Percentiles rank a stretch among this genome's conserved stretches.
Evolutionary conservation across 2,888 invertebrate genomes (phyloP).

Genomic region (Strigamia crassipes): DNA sequence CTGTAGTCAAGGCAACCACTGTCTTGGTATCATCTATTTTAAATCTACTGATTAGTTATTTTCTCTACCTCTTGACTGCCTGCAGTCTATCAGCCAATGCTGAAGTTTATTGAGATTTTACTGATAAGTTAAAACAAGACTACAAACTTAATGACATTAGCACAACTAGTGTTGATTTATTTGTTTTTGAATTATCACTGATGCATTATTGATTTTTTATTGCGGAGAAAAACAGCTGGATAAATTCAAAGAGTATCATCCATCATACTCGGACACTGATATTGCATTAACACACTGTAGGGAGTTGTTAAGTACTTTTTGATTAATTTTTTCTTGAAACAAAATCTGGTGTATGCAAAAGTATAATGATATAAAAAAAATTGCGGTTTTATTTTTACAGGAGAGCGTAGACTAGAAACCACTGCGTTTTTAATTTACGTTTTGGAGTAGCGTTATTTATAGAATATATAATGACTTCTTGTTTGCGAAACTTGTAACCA

Average conservation of each 20-base stretch:
- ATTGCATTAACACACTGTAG: not conserved
- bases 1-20: too few relatives aligned
- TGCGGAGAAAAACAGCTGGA: not conserved
- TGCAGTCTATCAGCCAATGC: not conserved
- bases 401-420: too few relatives aligned
- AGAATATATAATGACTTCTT: too few relatives aligned
- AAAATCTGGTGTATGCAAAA: not conserved
- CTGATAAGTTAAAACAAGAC: not conserved
- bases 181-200: not conserved
- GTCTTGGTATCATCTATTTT: too few relatives aligned
- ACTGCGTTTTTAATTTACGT: too few relatives aligned
- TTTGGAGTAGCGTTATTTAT: too few relatives aligned
- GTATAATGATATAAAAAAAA: not conserved
- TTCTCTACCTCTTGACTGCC: too few relatives aligned
- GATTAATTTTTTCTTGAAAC: not conserved
- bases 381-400: not conserved
- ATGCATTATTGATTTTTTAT: conserved; percentile 10
- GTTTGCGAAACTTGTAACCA: too few relatives aligned
- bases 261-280: not conserved
- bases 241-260: not conserved
- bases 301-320: not conserved
- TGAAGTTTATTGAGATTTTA: not conserved
- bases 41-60: too few relatives aligned
- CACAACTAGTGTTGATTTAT: not conserved
- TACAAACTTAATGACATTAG: not conserved